Conservation (phyloP, 2,888 invertebrate species). For the Leptinotarsa juncta region DNA sequence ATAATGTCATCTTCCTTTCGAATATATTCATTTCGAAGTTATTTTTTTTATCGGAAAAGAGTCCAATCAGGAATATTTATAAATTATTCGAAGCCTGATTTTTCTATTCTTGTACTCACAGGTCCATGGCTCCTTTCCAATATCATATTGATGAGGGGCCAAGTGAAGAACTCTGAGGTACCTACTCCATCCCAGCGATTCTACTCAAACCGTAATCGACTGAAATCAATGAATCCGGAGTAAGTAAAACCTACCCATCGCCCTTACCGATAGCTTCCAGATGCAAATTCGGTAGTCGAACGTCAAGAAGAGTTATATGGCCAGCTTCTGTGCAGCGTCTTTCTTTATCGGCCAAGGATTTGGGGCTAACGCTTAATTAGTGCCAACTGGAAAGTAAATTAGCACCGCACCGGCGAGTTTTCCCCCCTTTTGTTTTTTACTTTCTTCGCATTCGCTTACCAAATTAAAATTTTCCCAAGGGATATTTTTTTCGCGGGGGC, state of each 20-base stretch:
- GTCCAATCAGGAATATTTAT: too few species aligned
- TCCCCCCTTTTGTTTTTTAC: constrained; percentile 22
- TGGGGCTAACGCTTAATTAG: constrained; percentile 40
- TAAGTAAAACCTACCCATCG: background rate
- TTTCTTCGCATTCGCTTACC: constrained; percentile 34
- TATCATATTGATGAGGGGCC: too few species aligned
- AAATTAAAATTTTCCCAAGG: constrained; percentile 40
- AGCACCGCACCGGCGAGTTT: constrained; percentile 23
- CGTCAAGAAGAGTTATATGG: constrained; percentile 44
- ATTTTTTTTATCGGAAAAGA: too few species aligned
- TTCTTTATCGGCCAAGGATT: constrained; percentile 42
- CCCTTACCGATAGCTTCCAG: background rate
- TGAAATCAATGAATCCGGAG: background rate
- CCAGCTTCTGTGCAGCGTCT: constrained; percentile 22
- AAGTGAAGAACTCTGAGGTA: too few species aligned
- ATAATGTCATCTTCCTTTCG: too few species aligned
- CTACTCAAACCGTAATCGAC: too few species aligned
- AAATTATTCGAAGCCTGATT: too few species aligned
- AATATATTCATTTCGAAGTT: too few species aligned
- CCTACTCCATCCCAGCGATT: too few species aligned
- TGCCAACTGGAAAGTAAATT: constrained; percentile 38
- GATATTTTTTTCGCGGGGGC: constrained; percentile 33
- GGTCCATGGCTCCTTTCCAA: too few species aligned
- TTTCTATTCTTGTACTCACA: too few species aligned
- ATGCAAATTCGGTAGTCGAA: constrained; percentile 17